Base-by-base conservation (phyloP, 2,113 vertebrate species). In the Micronisus gabar region DNA sequence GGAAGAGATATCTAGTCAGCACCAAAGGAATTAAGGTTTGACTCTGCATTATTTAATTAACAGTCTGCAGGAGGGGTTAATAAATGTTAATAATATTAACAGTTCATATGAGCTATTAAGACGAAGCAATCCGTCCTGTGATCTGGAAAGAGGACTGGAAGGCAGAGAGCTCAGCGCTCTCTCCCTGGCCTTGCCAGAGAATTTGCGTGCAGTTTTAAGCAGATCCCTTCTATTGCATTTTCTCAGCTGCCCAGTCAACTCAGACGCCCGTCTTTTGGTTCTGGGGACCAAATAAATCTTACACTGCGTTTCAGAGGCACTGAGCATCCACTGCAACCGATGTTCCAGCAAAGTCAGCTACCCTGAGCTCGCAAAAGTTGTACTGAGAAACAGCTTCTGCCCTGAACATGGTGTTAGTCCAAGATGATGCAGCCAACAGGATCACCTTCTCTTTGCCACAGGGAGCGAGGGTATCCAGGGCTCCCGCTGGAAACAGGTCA, bases 41-140 rank as follows among this genome's bases (percentile, higher is more conserved):
- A 82, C 67, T 94, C 61, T 70, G 67, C 58, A 58, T 76, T 95
- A 94, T 85, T 97, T 97, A 94, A 96, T 94, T 94, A 95, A 91
- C 74, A 91, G 45, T 73, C 58, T 81, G 16, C 32, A 88, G 62
- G 66, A 95, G 62, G 86, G 74, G 83, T 96, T 95, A 94, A 95
- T 95, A 97, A 84, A 94, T 79, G 76, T 88, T 96, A 93, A 94
- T 81, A 95, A 80, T 92, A 97, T 90, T 90, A 90, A 83, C 38
- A 83, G 92, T 81, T 94, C 43, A 21, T 80, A 76, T 1, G 2
- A 89, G 43, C 16, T 91, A 66, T 94, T 91, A 79, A 95, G 29
- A 89, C 58, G 32, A 92, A 96, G 43, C 34, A 81, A 90, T 78
- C 32, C 18, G 7, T 59, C 29, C 61, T 86, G 25, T 5, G 1